Evolutionary conservation across 2,888 invertebrate species (phyloP).

Genomic region (Ophioninae sp.): DNA sequence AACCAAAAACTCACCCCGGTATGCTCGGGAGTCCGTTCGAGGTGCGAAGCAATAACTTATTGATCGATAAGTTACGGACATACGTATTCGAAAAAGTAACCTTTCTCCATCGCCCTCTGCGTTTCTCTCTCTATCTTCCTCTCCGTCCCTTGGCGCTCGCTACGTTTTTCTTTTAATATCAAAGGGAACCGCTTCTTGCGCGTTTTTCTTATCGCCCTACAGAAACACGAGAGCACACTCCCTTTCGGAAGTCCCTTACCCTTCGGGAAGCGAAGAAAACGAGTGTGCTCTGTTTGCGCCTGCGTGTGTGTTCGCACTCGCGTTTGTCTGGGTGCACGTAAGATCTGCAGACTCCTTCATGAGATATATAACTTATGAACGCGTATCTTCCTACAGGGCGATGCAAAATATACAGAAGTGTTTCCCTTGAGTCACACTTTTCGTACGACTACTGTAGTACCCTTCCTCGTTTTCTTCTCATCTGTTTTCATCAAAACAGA

Average conservation of each 20-base stretch:
- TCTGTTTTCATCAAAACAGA: too few relatives aligned
- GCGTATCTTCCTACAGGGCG: neutral
- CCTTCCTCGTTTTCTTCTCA: too few relatives aligned
- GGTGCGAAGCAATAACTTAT: constrained; percentile 9
- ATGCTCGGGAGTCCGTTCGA: neutral
- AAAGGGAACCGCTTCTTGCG: constrained; percentile 41
- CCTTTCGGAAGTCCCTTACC: constrained; percentile 44
- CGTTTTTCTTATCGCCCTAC: constrained; percentile 45
- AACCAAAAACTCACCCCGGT: neutral
- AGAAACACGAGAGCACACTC: constrained; percentile 33
- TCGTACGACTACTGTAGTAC: too few relatives aligned
- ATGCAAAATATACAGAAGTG: neutral
- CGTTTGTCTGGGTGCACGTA: constrained; percentile 14
- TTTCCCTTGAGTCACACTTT: too few relatives aligned
- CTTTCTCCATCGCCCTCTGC: neutral
- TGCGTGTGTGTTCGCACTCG: neutral
- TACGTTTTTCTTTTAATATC: constrained; percentile 23
- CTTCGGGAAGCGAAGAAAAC: constrained; percentile 41
- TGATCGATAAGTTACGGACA: constrained; percentile 23
- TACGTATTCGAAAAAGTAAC: neutral
- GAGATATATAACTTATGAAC: constrained; percentile 32
- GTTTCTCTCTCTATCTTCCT: neutral
- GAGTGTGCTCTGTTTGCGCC: constrained; percentile 29
- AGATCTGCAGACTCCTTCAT: constrained; percentile 31
- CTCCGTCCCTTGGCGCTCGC: neutral